These are phyloP conservation scores for Euura lappo DNA, from an alignment of 1,140 invertebrate genomes.

Conservation along the genomic window DNA sequence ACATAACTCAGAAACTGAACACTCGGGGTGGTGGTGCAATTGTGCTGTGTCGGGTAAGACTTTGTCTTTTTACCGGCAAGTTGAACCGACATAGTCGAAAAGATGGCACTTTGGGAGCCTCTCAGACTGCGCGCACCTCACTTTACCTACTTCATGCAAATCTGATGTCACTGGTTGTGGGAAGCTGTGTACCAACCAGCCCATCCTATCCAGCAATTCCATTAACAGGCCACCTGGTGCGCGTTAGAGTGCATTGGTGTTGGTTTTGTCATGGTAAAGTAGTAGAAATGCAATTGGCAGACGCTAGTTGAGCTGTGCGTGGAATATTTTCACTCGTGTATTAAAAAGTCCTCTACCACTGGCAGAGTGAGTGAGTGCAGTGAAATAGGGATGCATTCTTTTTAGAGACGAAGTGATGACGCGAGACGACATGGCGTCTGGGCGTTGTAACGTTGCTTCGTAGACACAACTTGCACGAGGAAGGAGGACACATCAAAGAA, in stretches of 20 bases:
- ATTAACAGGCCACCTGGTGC: slow-evolving; percentile 2
- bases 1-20: no score
- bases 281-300: slow-evolving; percentile 5
- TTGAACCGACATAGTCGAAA: background rate
- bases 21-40: no score
- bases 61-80: background rate
- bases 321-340: no score
- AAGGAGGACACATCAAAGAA: no score
- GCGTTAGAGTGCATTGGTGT: slow-evolving; percentile 6
- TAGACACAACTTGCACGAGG: no score
- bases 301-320: background rate
- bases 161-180: background rate
- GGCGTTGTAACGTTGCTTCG: no score
- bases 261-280: slow-evolving; percentile 2
- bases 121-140: background rate
- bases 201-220: background rate
- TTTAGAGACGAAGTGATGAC: background rate
- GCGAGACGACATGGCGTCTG: background rate
- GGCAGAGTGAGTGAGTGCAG: background rate
- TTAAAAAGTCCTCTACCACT: background rate
- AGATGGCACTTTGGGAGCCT: background rate
- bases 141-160: background rate
- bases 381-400: background rate
- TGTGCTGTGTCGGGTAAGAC: background rate
- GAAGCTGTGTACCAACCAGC: background rate